Conservation (phyloP, 2,888 invertebrate species). For the Resseliella maxima region DNA sequence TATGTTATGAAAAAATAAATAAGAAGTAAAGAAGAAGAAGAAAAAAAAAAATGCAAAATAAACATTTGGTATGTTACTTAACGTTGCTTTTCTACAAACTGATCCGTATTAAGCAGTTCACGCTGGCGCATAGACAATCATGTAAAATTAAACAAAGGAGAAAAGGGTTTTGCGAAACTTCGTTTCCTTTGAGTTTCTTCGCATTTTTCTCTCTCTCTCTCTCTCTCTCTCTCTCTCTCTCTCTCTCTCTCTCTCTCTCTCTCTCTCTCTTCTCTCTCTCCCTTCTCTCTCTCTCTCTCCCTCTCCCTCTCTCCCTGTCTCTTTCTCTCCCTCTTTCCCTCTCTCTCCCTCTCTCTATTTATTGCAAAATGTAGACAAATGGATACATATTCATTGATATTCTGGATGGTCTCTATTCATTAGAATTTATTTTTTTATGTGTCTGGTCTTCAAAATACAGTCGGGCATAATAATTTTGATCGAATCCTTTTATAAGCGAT, state of each 20-base stretch:
- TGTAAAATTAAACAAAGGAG: neutral
- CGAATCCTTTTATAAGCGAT: neutral
- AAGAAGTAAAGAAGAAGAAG: neutral
- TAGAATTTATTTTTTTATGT: neutral
- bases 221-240: neutral
- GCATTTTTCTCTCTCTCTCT: neutral
- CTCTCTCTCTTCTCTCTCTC: neutral
- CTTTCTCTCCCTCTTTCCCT: neutral
- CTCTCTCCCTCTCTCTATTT: neutral
- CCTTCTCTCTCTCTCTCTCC: neutral
- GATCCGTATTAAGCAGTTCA: neutral
- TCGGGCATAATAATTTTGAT: neutral
- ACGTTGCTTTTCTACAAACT: slow-evolving; percentile 21
- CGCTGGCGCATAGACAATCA: neutral
- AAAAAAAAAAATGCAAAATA: neutral
- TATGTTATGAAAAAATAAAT: too few relatives aligned
- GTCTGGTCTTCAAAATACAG: neutral
- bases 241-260: neutral
- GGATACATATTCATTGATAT: neutral
- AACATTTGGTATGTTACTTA: slow-evolving; percentile 2
- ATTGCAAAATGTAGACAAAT: neutral
- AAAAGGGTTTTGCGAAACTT: slow-evolving; percentile 40
- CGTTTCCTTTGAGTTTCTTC: neutral
- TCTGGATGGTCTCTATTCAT: slow-evolving; percentile 14
- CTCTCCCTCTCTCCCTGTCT: neutral